Base-by-base conservation (phyloP, 2,888 invertebrate species). In the Cerastoderma edule region DNA sequence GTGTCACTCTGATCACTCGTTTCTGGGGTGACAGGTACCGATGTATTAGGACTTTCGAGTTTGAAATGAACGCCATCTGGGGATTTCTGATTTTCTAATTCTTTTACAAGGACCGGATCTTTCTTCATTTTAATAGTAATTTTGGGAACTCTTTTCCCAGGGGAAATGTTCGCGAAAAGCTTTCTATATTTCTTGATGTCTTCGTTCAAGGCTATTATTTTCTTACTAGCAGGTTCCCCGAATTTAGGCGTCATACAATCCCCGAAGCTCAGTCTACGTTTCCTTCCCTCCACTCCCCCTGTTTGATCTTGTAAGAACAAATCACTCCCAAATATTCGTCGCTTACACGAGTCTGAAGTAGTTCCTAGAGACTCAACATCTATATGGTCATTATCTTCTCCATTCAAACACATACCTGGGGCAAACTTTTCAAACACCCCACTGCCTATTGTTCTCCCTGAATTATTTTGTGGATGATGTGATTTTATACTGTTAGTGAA, bases 41-140 rank as follows among this genome's bases (percentile, higher is more conserved):
- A 78, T 2, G 75, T 72, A n/a, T 66, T 65, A 16, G 79, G 75
- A 48, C 78, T 77, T 28, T 78, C 81, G 0, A 82, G 63, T 50
- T 86, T 85, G 54, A 87, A 85, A 24, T 75, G 80, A 30, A 85
- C 85, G 72, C 84, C 67, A 13, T 80, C 75, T 16, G 78, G 76
- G 22, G 74, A 72, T 48, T 67, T 67, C 27, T 77, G 78, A 48
- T 83, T 82, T 22, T 77, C 71, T 16, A 86, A 71, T 57, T 86
- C 81, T 57, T 85, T 80, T 72, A 85, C 74, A 10, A 87, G 71
- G 5, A 85, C 83, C 16, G 86, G 86, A 64, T 88, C 86, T 44
- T 78, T 73, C 10, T 80, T 84, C 84, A 87, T 86, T 33, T 84
- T 83, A 22, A 88, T 85, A 13, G 87, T 88, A 24, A 87, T 77